Base-by-base conservation (phyloP, 2,797 vertebrate species). In the Discoglossus pictus region DNA sequence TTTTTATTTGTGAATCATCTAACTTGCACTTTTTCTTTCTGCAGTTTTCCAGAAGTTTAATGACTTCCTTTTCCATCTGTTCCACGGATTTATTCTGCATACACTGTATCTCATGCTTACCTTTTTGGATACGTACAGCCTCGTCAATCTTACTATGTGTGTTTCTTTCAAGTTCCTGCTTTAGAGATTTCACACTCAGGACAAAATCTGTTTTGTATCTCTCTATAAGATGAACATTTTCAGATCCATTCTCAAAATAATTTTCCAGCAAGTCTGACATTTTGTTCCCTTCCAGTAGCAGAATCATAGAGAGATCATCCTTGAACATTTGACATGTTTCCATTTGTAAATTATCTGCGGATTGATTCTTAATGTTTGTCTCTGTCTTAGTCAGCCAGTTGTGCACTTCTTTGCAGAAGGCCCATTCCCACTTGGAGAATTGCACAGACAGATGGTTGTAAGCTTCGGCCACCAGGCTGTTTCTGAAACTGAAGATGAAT, bases 381-480 rank as follows among this genome's bases (percentile, higher is more conserved):
- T 76, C 75, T 53, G 83, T 74, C 3, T 46, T 59, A 12, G 18
- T 65, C 15, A 86, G 31, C 87, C 88, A 91, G 15, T 24, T 44
- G 38, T 88, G 75, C 63, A 86, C 83, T 48, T 81, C 68, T 24
- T 82, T 79, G 25, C 50, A 38, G 11, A 87, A 76, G 8, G 17
- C 23, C 2, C 76, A 68, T 47, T 90, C 75, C 82, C 80, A 84
- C 3, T 79, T 63, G 1, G 78, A 82, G 44, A 86, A 72, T 65
- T 86, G 80, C 55, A 79, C 76, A 54, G 87, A 87, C 5, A 91
- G 60, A 6, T 82, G 53, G 25, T 82, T 82, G 44, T 91, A 88
- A 11, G 74, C 80, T 48, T 84, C 72, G 13, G 86, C 87, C 36
- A 79, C 73, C 9, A 83, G 73, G 6, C 74, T 88, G 47, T 88